Base-by-base conservation (phyloP, 2,113 vertebrate genomes). In the Brienomyrus brachyistius region DNA sequence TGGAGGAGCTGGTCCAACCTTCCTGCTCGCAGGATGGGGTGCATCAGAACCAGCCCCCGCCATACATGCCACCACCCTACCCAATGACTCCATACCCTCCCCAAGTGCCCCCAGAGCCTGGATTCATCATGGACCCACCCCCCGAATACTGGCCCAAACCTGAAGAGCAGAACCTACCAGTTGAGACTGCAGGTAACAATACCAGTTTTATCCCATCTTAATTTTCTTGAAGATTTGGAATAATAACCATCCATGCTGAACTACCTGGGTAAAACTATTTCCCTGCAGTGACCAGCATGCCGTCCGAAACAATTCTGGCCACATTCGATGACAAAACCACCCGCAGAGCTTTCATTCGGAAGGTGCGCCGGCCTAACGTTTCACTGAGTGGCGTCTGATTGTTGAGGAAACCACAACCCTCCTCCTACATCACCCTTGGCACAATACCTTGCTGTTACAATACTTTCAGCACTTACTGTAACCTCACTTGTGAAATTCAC, bases 281-380 rank as follows among this genome's bases (percentile, higher is more conserved):
- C 48, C 45, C 48, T 51, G 56, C 74, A 59, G 80, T 86, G 54
- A 47, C 4, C 19, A 8, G 23, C 6, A 5, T 6, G 23, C 50
- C 51, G 23, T 17, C 51, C 10, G 66, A 27, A 43, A 1, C 19
- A 5, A 23, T 1, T 7, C 1, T 54, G 23, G 91, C 93, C 0
- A 59, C 80, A 5, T 95, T 90, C 85, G 93, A 95, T 0, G 94
- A 95, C 35, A 84, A 90, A 10, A 91, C 89, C 0, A 92, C 94
- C 86, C 95, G 94, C 13, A 91, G 92, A 84, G 94, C 89, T 0
- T 96, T 95, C 59, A 91, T 95, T 4, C 94, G 95, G 77, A 96
- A 96, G 94, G 95, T 96, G 74, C 31, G 93, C 92, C 23, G 1
- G 4, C 13, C 45, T 50, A 9, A 2, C n/a, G 19, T 5, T 35